phyloP scores from a whole-genome alignment of 2,888 invertebrate species.

The Nemurella pictetii region DNA sequence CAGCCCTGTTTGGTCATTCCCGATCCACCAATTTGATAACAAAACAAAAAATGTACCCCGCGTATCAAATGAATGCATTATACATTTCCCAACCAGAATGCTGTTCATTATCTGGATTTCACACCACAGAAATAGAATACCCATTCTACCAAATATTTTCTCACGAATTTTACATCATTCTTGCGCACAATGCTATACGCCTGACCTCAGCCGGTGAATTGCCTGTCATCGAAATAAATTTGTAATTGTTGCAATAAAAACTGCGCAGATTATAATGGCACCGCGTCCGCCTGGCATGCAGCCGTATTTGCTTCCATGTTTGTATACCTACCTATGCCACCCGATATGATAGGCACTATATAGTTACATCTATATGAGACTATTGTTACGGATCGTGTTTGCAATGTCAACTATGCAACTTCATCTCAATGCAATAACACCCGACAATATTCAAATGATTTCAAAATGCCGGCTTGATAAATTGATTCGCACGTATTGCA shows the following conservation, averaged over 20 bases:
- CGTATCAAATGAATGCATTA: too few species aligned
- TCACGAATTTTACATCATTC: neutral
- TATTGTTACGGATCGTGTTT: neutral
- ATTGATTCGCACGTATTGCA: neutral
- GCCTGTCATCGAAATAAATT: neutral
- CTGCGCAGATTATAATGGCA: neutral
- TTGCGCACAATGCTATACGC: neutral
- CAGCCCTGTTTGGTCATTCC: too few species aligned
- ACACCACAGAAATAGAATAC: neutral
- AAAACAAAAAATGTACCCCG: neutral
- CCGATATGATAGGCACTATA: neutral
- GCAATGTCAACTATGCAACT: neutral
- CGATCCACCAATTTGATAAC: too few species aligned
- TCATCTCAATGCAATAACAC: neutral
- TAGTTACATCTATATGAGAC: too few species aligned
- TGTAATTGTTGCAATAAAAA: neutral
- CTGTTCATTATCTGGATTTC: too few species aligned
- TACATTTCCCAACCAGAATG: neutral
- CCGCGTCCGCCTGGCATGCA: neutral
- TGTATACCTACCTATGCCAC: neutral
- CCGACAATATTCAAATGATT: too few species aligned
- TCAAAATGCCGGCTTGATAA: neutral
- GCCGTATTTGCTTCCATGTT: neutral
- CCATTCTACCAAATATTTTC: neutral
- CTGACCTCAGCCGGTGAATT: neutral